Conservation (phyloP, 2,113 vertebrate genomes). For the Chroicocephalus ridibundus region DNA sequence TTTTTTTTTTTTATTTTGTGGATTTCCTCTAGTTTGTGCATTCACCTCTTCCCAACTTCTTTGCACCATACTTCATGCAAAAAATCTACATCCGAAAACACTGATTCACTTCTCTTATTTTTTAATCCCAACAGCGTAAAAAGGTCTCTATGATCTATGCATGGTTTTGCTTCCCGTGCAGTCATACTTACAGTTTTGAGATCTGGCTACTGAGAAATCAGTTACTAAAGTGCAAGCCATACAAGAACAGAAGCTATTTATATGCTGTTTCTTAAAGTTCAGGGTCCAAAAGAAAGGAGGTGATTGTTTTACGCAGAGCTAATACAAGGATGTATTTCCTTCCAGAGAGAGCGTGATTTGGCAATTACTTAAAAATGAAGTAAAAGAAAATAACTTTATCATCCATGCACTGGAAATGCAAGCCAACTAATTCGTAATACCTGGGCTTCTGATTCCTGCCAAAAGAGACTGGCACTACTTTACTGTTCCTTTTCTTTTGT, state of each 20-base stretch:
- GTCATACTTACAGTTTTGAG: conserved; percentile 58
- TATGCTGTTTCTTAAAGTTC: neutral
- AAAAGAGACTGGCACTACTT: neutral
- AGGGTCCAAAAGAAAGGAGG: conserved; percentile 7
- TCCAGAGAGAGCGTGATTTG: neutral
- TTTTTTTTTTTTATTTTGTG: neutral
- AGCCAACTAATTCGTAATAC: neutral
- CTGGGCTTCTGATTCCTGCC: neutral
- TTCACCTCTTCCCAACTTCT: conserved; percentile 28
- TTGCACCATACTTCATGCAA: conserved; percentile 53
- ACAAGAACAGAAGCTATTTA: neutral
- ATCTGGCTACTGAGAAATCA: conserved; percentile 71
- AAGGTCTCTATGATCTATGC: conserved; percentile 19
- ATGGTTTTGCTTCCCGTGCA: conserved; percentile 59
- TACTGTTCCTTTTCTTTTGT: neutral
- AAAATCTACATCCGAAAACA: conserved; percentile 57
- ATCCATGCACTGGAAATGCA: neutral
- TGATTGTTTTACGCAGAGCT: conserved; percentile 47
- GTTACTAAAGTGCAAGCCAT: conserved; percentile 56
- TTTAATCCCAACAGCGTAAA: conserved; percentile 12
- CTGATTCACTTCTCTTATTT: neutral
- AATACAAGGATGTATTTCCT: neutral
- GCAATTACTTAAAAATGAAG: neutral
- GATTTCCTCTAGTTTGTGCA: conserved; percentile 7
- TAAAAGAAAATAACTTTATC: neutral